Evolutionary conservation across 2,113 vertebrate genomes (phyloP).

Genomic region (Laticauda colubrina): DNA sequence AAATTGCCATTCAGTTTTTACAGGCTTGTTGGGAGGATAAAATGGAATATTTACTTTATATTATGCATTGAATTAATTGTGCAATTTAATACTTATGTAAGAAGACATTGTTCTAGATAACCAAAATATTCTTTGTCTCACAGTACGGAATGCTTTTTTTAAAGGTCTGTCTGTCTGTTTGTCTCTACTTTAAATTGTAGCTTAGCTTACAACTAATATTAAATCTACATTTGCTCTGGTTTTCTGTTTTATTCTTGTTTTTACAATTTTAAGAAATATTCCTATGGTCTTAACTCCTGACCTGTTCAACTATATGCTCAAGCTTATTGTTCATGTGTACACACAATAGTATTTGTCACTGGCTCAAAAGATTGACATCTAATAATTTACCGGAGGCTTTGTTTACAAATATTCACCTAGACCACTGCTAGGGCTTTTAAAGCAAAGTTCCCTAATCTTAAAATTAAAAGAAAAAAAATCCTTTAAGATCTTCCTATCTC

Average conservation of each 20-base stretch:
- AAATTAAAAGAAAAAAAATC: conserved; percentile 57
- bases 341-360: conserved; percentile 24
- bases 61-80: neutral
- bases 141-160: neutral
- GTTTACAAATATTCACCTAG: conserved; percentile 8
- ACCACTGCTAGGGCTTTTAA: neutral
- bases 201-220: neutral
- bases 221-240: conserved; percentile 41
- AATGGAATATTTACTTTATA: neutral
- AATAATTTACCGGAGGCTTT: conserved; percentile 35
- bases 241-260: neutral
- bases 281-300: neutral
- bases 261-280: conserved; percentile 44
- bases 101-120: neutral
- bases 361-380: conserved; percentile 29
- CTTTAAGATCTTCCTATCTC: conserved; percentile 50
- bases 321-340: neutral
- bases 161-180: neutral
- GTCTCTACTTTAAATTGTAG: neutral
- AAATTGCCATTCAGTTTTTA: neutral
- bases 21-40: neutral
- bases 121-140: conserved; percentile 3
- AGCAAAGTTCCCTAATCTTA: conserved; percentile 37
- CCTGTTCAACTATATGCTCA: neutral
- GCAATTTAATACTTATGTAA: neutral